Base-by-base conservation (phyloP, 2,113 vertebrate genomes). In the Carassius auratus region DNA sequence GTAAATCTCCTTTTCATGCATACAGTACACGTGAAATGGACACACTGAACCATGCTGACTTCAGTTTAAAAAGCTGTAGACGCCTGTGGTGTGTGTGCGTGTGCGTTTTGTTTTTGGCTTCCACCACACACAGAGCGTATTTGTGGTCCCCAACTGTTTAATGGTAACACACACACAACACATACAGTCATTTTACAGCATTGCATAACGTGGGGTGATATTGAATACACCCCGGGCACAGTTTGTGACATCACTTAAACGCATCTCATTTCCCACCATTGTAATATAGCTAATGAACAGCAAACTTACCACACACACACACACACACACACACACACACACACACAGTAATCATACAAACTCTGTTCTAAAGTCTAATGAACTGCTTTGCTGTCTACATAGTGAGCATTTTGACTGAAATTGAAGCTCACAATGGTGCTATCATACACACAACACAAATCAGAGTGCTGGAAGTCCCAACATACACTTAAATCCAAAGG, bases 171-270 rank as follows among this genome's bases (percentile, higher is more conserved):
- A 66, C 33, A 81, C 77, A 45, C 19, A 13, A 81, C 77, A 80
- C 38, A 45, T 5, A 30, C 71, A 48, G 62, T 17, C 79, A 81
- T 69, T 50, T 30, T 81, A 26, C 61, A 33, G 26, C 48, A 17
- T 81, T 81, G 36, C 62, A 52, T 69, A 69, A 81, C 23, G 14
- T 69, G 45, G 42, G 79, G 62, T 33, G 62, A 81, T 81, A 81
- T 81, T 68, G 79, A 81, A 68, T 33, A 81, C 26, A 81, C 45
- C 62, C 45, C 17, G 17, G 79, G 79, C 79, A 69, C 61, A 81
- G 79, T 23, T 1, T 81, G 62, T 81, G 79, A 68, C 79, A 81
- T 81, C 79, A 69, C 62, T 81, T 68, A 81, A 81, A 81, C 1
- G 79, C 61, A 50, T 81, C 45, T 81, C 23, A 68, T 81, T 81